phyloP scores from a whole-genome alignment of 2,113 vertebrate species.

The Nematolebias whitei region DNA sequence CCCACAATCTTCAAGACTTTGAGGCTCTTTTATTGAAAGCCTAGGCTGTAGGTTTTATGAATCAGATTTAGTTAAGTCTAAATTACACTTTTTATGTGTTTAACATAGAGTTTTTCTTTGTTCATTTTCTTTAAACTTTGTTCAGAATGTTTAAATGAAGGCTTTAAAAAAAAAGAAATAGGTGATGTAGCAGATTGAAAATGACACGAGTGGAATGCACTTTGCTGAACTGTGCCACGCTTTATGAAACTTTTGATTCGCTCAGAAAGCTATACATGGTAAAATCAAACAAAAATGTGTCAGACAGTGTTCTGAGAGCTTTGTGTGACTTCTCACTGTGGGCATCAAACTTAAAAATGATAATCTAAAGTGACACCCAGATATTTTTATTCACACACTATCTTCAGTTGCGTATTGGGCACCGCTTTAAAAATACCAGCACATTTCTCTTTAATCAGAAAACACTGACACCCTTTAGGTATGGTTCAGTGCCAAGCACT shows the following conservation, averaged over 20 bases:
- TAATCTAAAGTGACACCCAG: not conserved
- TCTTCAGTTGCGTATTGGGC: not conserved
- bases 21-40: no score
- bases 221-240: not conserved
- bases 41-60: no score
- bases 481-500: constrained; percentile 12
- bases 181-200: no score
- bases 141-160: no score
- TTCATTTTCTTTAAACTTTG: no score
- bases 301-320: not conserved
- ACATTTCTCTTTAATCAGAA: not conserved
- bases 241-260: not conserved
- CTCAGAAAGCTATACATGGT: not conserved
- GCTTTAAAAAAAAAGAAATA: no score
- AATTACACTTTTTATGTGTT: no score
- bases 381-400: constrained; percentile 10
- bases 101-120: no score
- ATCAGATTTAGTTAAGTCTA: no score
- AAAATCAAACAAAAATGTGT: not conserved
- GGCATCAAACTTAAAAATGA: not conserved
- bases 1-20: no score
- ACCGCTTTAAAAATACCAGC: constrained; percentile 1
- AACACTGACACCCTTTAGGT: not conserved
- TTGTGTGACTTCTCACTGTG: not conserved
- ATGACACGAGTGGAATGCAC: no score